Percentiles rank a stretch among this genome's conserved stretches.
phyloP scores from a whole-genome alignment of 2,797 vertebrate species.

The Pogoniulus pusillus region DNA sequence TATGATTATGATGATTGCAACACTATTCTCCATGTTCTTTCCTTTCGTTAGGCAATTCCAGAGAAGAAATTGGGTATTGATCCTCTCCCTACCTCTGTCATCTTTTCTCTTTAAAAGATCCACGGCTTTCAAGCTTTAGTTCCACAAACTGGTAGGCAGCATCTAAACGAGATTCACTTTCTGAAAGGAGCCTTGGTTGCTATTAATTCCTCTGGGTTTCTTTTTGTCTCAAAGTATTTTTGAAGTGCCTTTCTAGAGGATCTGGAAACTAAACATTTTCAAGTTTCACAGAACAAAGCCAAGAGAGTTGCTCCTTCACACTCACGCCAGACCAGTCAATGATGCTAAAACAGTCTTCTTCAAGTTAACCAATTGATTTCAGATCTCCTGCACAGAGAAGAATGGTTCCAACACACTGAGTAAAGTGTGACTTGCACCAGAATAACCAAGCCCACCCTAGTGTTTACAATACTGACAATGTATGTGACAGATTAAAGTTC shows the following conservation, averaged over 20 bases:
- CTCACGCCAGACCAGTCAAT: not conserved
- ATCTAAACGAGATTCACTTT: conserved; percentile 48
- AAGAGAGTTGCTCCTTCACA: not conserved
- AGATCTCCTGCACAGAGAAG: not conserved
- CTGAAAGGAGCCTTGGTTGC: conserved; percentile 21
- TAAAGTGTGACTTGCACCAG: not conserved
- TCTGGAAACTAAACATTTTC: not conserved
- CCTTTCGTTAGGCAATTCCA: conserved; percentile 52
- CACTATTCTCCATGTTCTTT: not conserved
- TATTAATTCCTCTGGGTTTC: conserved; percentile 22
- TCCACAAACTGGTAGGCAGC: conserved; percentile 44
- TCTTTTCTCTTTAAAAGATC: conserved; percentile 52
- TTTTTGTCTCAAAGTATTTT: not conserved
- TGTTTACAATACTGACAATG: not conserved
- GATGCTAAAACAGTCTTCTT: not conserved
- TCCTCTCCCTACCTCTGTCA: conserved; percentile 31
- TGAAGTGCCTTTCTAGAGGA: not conserved
- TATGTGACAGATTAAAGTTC: not conserved
- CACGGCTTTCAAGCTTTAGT: conserved; percentile 35
- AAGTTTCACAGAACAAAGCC: not conserved
- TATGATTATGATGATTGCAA: conserved; percentile 9
- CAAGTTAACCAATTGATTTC: not conserved
- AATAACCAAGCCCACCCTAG: not conserved
- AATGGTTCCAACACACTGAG: not conserved
- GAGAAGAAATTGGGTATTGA: conserved; percentile 66